Evolutionary conservation across 2,113 vertebrate species (phyloP).

Genomic region (Aix galericulata): DNA sequence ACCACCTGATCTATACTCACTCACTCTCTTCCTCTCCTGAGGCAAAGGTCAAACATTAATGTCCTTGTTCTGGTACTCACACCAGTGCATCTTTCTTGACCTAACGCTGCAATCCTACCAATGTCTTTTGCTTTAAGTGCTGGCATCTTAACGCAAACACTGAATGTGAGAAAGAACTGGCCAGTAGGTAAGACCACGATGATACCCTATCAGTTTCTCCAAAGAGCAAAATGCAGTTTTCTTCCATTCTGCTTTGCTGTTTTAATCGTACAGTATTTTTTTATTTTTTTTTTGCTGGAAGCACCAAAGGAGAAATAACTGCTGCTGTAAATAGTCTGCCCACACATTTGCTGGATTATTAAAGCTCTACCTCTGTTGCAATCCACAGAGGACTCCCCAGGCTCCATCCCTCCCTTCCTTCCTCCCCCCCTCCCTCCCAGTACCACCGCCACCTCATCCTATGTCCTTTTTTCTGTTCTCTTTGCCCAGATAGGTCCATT

Average conservation of each 20-base stretch:
- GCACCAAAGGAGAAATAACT: background rate
- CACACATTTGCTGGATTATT: background rate
- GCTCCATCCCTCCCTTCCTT: background rate
- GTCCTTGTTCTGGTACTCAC: background rate
- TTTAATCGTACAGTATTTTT: background rate
- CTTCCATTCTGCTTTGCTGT: background rate
- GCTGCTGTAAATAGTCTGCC: background rate
- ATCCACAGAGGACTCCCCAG: background rate
- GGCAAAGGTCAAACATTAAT: background rate
- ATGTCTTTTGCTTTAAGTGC: background rate
- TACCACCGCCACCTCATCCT: background rate
- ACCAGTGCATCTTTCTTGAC: background rate
- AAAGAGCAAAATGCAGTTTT: background rate
- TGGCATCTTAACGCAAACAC: background rate
- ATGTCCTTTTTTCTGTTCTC: background rate
- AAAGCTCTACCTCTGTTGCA: background rate
- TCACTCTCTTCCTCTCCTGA: background rate
- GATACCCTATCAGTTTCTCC: background rate
- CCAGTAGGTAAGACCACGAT: fast-evolving
- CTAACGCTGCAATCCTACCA: background rate
- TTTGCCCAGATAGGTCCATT: background rate
- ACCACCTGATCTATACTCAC: background rate
- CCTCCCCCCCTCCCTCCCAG: background rate
- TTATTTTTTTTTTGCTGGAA: background rate
- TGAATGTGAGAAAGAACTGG: background rate